Evolutionary conservation across 2,797 vertebrate species (phyloP).

Genomic region (Enteromius treurensis): DNA sequence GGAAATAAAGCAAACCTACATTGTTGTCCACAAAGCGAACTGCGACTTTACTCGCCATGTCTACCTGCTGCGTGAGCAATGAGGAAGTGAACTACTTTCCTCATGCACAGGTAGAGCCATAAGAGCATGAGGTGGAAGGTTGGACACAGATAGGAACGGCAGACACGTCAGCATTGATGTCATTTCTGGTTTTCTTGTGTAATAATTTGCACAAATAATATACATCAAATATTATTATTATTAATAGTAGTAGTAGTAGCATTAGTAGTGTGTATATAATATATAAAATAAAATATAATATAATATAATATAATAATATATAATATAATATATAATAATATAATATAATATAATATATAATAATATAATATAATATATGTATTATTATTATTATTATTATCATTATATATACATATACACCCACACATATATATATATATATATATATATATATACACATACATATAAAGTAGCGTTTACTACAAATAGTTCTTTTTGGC

Average conservation of each 20-base stretch:
- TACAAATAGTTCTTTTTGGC: neutral
- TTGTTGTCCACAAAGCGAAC: conserved; percentile 14
- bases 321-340: no score
- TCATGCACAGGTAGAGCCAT: neutral
- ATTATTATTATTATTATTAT: no score
- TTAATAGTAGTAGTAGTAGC: no score
- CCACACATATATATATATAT: no score
- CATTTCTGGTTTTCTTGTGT: neutral
- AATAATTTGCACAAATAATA: no score
- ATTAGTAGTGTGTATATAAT: no score
- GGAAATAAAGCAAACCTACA: conserved; percentile 22
- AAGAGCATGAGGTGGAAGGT: neutral
- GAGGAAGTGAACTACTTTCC: conserved; percentile 5
- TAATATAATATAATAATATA: no score
- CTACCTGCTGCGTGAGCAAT: neutral
- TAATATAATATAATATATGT: no score
- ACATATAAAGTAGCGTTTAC: neutral
- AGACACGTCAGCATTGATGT: neutral
- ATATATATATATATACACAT: no score
- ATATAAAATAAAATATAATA: no score
- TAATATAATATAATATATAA: no score
- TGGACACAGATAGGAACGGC: neutral
- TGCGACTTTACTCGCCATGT: conserved; percentile 7
- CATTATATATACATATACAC: no score
- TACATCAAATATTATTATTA: neutral